Evolutionary conservation across 2,888 invertebrate species (phyloP).

Genomic region (Drosophila gaucha): DNA sequence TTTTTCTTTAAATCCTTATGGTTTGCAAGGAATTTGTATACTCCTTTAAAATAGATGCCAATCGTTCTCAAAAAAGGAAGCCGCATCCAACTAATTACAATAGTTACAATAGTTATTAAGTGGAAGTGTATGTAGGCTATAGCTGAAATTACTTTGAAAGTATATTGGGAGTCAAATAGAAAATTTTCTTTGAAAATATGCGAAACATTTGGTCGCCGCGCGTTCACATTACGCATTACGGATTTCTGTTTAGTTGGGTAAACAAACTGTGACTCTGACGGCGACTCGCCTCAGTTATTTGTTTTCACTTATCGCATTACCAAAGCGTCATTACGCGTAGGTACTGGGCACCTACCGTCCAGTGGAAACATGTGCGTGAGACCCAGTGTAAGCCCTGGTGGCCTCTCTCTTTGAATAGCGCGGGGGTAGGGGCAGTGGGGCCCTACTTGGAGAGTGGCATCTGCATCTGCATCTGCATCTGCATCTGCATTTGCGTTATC

Average conservation of each 20-base stretch:
- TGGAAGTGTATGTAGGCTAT: constrained; percentile 7
- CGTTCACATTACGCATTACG: constrained; percentile 54
- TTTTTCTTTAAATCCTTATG: background rate
- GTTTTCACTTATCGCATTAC: constrained; percentile 74
- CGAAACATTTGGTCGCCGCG: constrained; percentile 36
- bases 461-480: constrained; percentile 60
- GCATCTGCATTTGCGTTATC: constrained; percentile 23
- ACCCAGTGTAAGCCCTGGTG: constrained; percentile 33
- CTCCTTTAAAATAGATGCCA: constrained; percentile 1
- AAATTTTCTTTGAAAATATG: constrained; percentile 46
- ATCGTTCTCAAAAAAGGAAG: background rate
- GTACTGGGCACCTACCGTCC: constrained; percentile 21
- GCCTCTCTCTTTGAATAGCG: constrained; percentile 24
- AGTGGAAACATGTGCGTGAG: constrained; percentile 31
- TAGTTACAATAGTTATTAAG: constrained; percentile 30
- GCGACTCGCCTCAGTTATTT: constrained; percentile 60
- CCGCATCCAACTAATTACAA: constrained; percentile 12
- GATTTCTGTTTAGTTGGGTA: constrained; percentile 65
- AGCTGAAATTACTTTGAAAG: constrained; percentile 14
- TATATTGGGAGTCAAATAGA: constrained; percentile 31
- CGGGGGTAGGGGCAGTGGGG: background rate
- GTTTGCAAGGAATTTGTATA: background rate
- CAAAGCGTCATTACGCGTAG: constrained; percentile 53
- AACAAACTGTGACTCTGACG: constrained; percentile 54
- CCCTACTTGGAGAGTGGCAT: constrained; percentile 34